These are phyloP conservation scores for Mola mola DNA, from an alignment of 2,113 vertebrate genomes.

Conservation along the genomic window DNA sequence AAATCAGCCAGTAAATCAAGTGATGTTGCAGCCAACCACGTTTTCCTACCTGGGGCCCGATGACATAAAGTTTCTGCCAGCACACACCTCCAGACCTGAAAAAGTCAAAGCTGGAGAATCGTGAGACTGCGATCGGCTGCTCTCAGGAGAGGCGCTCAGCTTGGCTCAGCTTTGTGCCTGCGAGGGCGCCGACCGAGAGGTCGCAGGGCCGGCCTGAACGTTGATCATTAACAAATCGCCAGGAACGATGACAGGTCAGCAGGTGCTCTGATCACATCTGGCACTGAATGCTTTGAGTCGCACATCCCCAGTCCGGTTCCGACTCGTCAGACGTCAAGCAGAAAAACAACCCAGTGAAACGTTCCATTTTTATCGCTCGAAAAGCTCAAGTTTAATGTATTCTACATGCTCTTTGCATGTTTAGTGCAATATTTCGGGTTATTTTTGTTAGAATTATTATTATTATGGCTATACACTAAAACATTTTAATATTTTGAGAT, in stretches of 20 bases:
- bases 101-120: neutral
- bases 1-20: neutral
- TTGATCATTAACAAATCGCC: constrained; percentile 64
- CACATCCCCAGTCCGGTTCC: too few species aligned
- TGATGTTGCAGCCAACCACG: too few species aligned
- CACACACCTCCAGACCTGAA: neutral
- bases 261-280: neutral
- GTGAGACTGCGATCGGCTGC: neutral
- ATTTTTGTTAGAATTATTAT: too few species aligned
- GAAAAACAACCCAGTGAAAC: neutral
- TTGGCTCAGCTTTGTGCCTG: constrained; percentile 16
- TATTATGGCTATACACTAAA: too few species aligned
- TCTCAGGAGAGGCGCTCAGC: constrained; percentile 1
- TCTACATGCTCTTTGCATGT: too few species aligned
- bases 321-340: neutral
- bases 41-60: constrained; percentile 36
- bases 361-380: too few species aligned
- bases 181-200: constrained; percentile 52
- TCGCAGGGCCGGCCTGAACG: constrained; percentile 35
- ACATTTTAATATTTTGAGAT: too few species aligned
- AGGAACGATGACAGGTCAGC: constrained; percentile 8
- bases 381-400: too few species aligned
- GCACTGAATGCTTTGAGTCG: too few species aligned
- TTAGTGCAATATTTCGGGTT: too few species aligned
- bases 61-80: neutral